phyloP scores from a whole-genome alignment of 2,888 invertebrate species.

The Pristionchus maxplancki region DNA sequence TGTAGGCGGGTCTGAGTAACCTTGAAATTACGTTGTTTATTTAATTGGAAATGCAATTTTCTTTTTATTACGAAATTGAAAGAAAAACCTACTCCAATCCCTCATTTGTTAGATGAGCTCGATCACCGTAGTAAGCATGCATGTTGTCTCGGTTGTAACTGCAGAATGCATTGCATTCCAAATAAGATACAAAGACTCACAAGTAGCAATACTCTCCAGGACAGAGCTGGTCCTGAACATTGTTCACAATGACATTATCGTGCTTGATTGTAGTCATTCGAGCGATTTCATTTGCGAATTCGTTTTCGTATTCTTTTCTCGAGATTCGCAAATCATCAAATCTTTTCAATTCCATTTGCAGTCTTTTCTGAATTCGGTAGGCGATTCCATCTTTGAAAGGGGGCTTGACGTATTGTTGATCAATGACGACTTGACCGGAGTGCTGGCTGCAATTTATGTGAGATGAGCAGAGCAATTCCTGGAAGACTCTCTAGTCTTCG shows the following conservation, averaged over 20 bases:
- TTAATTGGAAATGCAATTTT: too few species aligned
- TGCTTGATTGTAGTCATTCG: background rate
- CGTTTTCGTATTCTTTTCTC: background rate
- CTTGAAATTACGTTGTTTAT: background rate
- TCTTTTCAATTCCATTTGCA: background rate
- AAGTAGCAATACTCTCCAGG: slow-evolving; percentile 1
- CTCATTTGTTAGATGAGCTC: slow-evolving; percentile 31
- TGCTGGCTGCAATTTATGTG: background rate
- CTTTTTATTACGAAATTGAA: too few species aligned
- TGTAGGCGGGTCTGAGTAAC: background rate
- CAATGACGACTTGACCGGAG: background rate
- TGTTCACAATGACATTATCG: background rate
- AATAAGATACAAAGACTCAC: background rate
- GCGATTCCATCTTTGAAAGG: background rate
- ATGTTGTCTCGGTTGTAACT: slow-evolving; percentile 12
- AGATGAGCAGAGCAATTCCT: too few species aligned
- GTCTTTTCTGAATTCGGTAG: slow-evolving; percentile 10
- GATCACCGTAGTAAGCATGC: slow-evolving; percentile 35
- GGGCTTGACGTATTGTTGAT: slow-evolving; percentile 9
- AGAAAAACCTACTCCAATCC: background rate
- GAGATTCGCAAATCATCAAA: background rate
- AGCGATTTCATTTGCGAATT: background rate
- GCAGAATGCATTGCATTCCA: background rate
- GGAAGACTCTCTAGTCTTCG: background rate
- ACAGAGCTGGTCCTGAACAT: background rate